Percentiles rank a stretch among this genome's conserved stretches.
Evolutionary conservation across 2,113 vertebrate species (phyloP).

Genomic region (Perccottus glenii): DNA sequence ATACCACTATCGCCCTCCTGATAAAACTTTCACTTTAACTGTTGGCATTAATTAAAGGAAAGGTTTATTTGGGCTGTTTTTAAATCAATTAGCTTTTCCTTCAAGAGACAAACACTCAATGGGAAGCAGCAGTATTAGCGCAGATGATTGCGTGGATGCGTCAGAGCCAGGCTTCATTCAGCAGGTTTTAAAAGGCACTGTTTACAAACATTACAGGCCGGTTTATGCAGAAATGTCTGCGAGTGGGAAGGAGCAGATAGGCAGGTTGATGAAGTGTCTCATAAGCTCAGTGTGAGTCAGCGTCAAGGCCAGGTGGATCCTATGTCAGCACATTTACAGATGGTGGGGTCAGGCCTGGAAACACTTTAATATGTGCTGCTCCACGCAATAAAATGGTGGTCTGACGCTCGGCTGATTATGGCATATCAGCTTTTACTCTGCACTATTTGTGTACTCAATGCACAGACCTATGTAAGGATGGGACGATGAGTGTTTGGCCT

Average conservation of each 20-base stretch:
- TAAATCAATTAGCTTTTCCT: constrained; percentile 82
- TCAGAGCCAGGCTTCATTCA: constrained; percentile 37
- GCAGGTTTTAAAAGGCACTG: constrained; percentile 47
- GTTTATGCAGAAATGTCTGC: constrained; percentile 37
- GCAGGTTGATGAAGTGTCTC: constrained; percentile 72
- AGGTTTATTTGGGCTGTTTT: constrained; percentile 78
- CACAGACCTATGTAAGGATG: too few relatives aligned
- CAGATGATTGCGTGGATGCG: constrained; percentile 19
- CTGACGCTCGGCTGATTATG: background rate
- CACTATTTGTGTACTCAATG: background rate
- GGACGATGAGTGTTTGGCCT: too few relatives aligned
- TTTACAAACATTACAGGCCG: constrained; percentile 32
- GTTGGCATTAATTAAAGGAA: constrained; percentile 84
- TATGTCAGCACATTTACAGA: constrained; percentile 63
- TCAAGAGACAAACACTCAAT: constrained; percentile 75
- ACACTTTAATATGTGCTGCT: constrained; percentile 18
- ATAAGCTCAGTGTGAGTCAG: constrained; percentile 57
- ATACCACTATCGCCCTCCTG: constrained; percentile 81
- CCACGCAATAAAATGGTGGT: background rate
- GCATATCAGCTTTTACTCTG: background rate
- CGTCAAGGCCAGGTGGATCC: constrained; percentile 55
- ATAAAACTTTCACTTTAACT: constrained; percentile 86
- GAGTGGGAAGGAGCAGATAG: constrained; percentile 39
- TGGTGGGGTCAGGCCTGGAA: constrained; percentile 30
- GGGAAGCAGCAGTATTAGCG: constrained; percentile 58